These are phyloP conservation scores for Drosophila eohydei DNA, from an alignment of 2,888 invertebrate genomes.

Conservation along the genomic window DNA sequence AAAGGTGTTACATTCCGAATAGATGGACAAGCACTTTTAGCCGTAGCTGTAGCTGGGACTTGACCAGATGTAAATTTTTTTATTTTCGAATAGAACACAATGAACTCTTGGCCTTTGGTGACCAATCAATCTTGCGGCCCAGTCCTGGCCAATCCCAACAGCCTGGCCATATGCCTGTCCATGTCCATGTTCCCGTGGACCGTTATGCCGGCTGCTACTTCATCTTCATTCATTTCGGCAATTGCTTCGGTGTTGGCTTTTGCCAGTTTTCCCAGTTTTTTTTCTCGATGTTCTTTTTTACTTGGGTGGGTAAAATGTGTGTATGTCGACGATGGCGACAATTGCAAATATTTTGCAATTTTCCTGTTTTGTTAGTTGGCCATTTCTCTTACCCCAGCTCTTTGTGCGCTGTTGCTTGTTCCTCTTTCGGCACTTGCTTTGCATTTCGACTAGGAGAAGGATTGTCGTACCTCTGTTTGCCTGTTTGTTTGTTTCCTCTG, in stretches of 20 bases:
- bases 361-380: constrained; percentile 53
- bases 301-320: constrained; percentile 7
- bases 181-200: constrained; percentile 17
- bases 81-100: constrained; percentile 28
- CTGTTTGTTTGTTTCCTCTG: constrained; percentile 42
- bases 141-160: constrained; percentile 31
- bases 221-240: constrained; percentile 78
- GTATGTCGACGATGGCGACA: constrained; percentile 54
- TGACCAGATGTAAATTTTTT: constrained; percentile 45
- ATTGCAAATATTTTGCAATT: constrained; percentile 78
- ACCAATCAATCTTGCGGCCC: constrained; percentile 61
- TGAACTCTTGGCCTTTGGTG: constrained; percentile 33
- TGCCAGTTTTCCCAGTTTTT: constrained; percentile 16
- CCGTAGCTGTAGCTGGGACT: not conserved
- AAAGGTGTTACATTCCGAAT: not conserved
- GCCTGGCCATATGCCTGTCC: constrained; percentile 13
- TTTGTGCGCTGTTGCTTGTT: constrained; percentile 13
- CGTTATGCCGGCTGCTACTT: constrained; percentile 51
- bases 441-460: constrained; percentile 24
- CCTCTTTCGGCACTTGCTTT: constrained; percentile 18
- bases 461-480: constrained; percentile 32
- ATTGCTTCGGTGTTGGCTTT: constrained; percentile 48
- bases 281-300: constrained; percentile 5
- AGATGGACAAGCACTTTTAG: not conserved
- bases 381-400: constrained; percentile 26